Percentiles rank a stretch among this genome's conserved stretches.
phyloP scores from a whole-genome alignment of 2,113 vertebrate genomes.

The Rhagologus leucostigma region DNA sequence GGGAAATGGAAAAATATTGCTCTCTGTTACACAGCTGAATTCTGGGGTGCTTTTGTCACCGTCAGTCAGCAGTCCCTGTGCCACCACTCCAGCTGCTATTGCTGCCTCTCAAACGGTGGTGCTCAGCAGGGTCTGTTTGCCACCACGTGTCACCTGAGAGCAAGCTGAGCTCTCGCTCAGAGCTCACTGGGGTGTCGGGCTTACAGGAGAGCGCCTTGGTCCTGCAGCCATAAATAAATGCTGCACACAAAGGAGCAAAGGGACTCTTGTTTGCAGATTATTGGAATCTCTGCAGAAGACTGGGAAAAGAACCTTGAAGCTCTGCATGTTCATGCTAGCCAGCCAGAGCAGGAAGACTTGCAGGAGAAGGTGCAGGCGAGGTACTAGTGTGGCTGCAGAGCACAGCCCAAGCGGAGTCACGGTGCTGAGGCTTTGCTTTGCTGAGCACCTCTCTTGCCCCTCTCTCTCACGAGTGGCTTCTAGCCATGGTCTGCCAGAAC shows the following conservation, averaged over 20 bases:
- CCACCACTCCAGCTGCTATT: neutral
- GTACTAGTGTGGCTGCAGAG: neutral
- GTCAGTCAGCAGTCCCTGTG: neutral
- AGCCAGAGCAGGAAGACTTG: neutral
- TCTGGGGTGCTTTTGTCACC: neutral
- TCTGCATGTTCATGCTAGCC: neutral
- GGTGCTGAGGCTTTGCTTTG: neutral
- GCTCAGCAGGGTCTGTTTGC: neutral
- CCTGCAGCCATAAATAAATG: neutral
- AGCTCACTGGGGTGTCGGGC: neutral
- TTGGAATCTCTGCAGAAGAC: fast-evolving
- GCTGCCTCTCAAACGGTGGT: neutral
- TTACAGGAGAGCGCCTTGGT: neutral
- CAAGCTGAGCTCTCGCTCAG: neutral
- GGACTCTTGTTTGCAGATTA: neutral
- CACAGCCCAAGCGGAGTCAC: fast-evolving
- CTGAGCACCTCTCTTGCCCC: neutral
- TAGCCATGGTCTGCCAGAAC: neutral
- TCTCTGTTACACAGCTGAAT: neutral
- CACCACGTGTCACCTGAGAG: neutral
- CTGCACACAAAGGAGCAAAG: neutral
- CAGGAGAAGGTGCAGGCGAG: neutral
- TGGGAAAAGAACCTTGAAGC: no score
- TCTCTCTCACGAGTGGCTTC: neutral
- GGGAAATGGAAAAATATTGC: neutral